A percentile compares a stretch with the other conserved stretches of the same genome.
phyloP scores from a whole-genome alignment of 2,888 invertebrate species.

The Trichopoda pennipes region DNA sequence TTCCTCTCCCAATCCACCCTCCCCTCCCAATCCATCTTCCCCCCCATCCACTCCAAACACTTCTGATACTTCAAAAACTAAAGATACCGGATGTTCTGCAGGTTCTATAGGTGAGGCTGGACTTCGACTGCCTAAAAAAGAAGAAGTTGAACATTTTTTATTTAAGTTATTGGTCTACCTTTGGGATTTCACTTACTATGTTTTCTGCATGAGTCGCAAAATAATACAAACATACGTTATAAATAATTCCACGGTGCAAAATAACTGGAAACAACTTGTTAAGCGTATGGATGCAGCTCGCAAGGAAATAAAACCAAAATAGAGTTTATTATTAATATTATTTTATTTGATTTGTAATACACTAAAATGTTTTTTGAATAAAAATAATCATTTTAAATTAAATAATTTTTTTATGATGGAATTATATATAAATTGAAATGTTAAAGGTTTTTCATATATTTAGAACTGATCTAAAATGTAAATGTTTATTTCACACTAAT shows the following conservation, averaged over 20 bases:
- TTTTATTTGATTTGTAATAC: too few relatives aligned
- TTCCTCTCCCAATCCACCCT: background rate
- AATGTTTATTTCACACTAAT: too few relatives aligned
- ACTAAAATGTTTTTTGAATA: too few relatives aligned
- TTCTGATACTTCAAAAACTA: conserved; percentile 1
- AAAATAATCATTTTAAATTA: too few relatives aligned
- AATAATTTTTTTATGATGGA: too few relatives aligned
- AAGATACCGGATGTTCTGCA: conserved; percentile 29
- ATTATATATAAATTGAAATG: too few relatives aligned
- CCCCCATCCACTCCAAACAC: background rate
- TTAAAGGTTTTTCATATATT: too few relatives aligned
- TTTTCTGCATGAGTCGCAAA: conserved; percentile 67
- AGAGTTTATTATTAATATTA: conserved; percentile 5
- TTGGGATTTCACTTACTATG: conserved; percentile 74
- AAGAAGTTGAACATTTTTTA: conserved; percentile 75
- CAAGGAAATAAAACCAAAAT: conserved; percentile 50
- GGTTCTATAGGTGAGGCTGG: conserved; percentile 25
- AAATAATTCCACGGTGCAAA: conserved; percentile 64
- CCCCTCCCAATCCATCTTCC: background rate
- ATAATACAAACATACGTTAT: conserved; percentile 66
- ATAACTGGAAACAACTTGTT: conserved; percentile 59
- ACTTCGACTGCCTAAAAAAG: conserved; percentile 71
- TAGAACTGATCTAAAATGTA: too few relatives aligned
- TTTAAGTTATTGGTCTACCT: conserved; percentile 76
- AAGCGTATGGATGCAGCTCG: conserved; percentile 61